Base-by-base conservation (phyloP, 1,140 invertebrate species). In the Dendroctonus valens region DNA sequence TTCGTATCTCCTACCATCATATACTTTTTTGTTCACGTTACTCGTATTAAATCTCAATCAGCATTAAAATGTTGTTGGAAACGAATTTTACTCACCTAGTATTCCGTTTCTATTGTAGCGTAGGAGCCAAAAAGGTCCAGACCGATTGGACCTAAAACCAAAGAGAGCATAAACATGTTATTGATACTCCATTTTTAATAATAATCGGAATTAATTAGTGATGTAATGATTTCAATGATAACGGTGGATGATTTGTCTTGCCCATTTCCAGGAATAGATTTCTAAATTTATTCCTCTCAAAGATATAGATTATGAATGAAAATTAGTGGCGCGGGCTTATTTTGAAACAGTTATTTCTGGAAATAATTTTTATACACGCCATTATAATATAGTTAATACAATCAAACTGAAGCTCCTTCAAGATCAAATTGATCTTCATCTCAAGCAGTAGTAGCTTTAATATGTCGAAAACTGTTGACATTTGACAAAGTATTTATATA, bases 241-340 rank as follows among this genome's bases (percentile, higher is more conserved):
- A 55, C n/a, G 41, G 7, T 15, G 53, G 46, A 39, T 65, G 26
- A 26, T 63, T 48, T 63, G 51, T 50, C 44, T 57, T 57, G 42
- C 46, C 57, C 59, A 67, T 67, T 67, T 67, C 65, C 50, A 67
- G 50, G 38, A 42, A 54, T 7, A 15, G 14, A 60, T 15, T 48
- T 59, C 58, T 54, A 60, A 67, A 54, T 60, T 53, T 58, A 51
- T 59, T 46, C 48, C 49, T 63, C 57, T 59, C 63, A 62, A 68
- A 68, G 66, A 59, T 68, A 59, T 68, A 54, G 58, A 68, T 62
- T 68, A 68, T 68, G 66, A 68, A 68, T 68, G 66, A 68, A 67
- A 67, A 55, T 52, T 62, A 53, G 55, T 65, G 59, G 58, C 61
- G 57, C 64, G 53, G 65, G 54, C 60, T 67, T 67, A 67, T 67